phyloP scores from a whole-genome alignment of 2,797 vertebrate species.

The Thunnus albacares region DNA sequence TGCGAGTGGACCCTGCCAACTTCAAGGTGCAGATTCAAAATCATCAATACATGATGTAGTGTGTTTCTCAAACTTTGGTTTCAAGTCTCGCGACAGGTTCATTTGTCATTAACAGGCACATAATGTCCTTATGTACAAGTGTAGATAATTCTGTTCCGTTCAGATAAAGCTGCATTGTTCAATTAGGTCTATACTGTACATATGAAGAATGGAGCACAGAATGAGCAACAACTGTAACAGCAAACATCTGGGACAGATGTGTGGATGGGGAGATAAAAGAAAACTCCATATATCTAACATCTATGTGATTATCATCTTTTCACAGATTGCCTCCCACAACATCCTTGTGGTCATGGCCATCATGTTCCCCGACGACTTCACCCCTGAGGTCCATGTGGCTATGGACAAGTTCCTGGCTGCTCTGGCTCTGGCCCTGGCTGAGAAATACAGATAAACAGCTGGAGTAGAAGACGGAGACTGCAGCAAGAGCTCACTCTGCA shows the following conservation, averaged over 20 bases:
- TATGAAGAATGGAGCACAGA: background rate
- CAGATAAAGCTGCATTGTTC: background rate
- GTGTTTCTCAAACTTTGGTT: background rate
- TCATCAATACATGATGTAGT: background rate
- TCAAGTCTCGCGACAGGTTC: background rate
- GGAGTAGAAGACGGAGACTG: background rate
- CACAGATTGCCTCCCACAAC: slow-evolving; percentile 86
- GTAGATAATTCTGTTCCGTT: background rate
- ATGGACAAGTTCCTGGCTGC: slow-evolving; percentile 90
- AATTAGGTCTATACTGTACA: background rate
- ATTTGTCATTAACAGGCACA: background rate
- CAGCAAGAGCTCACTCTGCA: background rate
- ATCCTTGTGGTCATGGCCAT: slow-evolving; percentile 87
- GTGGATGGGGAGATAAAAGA: too few species aligned
- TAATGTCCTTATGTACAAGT: background rate
- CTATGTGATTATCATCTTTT: slow-evolving; percentile 8
- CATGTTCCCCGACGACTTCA: slow-evolving; percentile 78
- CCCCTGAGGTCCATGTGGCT: slow-evolving; percentile 82
- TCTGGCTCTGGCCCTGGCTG: slow-evolving; percentile 82
- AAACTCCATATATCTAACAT: background rate
- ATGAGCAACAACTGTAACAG: too few species aligned
- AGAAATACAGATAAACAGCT: slow-evolving; percentile 89
- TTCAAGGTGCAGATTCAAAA: slow-evolving; percentile 86
- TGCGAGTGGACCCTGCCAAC: slow-evolving; percentile 91
- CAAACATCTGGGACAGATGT: background rate